Evolutionary conservation across 2,797 vertebrate genomes (phyloP).

Genomic region (Onychomys torridus): DNA sequence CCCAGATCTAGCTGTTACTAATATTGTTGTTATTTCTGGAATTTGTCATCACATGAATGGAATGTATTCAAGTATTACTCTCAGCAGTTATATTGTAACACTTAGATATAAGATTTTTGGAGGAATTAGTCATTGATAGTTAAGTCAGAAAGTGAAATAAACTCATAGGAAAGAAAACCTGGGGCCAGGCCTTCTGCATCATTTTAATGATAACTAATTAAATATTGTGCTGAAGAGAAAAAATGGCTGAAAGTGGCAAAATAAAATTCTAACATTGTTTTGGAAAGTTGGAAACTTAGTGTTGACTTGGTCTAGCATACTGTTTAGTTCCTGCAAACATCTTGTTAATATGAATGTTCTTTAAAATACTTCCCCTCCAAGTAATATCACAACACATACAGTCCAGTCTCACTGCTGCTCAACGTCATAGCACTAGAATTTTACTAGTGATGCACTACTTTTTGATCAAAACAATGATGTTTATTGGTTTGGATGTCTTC

Average conservation of each 20-base stretch:
- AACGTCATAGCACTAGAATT: neutral
- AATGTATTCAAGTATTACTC: neutral
- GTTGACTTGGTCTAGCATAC: neutral
- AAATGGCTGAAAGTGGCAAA: slow-evolving; percentile 26
- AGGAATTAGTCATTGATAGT: neutral
- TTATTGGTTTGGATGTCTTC: slow-evolving; percentile 52
- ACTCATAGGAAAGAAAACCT: neutral
- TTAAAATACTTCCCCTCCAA: neutral
- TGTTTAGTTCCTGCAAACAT: neutral
- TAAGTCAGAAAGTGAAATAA: neutral
- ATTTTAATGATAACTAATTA: slow-evolving; percentile 53
- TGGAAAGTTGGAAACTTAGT: slow-evolving; percentile 2
- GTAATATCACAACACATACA: slow-evolving; percentile 16
- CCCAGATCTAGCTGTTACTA: neutral
- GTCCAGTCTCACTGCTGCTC: slow-evolving; percentile 47
- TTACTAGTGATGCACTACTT: neutral
- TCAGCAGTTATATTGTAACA: neutral
- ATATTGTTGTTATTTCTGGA: neutral
- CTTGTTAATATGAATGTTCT: slow-evolving; percentile 2
- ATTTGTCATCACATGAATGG: neutral
- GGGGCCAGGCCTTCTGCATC: neutral
- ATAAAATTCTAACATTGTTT: slow-evolving; percentile 2
- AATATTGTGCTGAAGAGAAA: neutral
- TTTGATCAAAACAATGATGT: slow-evolving; percentile 49
- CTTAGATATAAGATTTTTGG: neutral